Evolutionary conservation across 2,888 invertebrate species (phyloP).

Genomic region (Mythimna pallens): DNA sequence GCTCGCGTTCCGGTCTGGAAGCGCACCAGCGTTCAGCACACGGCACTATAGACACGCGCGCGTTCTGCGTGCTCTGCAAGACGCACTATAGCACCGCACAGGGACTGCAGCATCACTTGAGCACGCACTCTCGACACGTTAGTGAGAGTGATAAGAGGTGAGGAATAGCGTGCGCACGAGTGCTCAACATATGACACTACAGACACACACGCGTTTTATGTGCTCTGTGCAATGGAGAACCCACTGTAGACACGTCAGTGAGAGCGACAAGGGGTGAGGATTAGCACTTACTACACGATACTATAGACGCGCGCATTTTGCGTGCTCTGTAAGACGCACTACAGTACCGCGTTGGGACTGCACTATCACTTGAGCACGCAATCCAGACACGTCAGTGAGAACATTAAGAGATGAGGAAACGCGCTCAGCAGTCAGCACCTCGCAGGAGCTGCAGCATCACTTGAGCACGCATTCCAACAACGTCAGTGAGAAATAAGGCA

Average conservation of each 20-base stretch:
- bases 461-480: slow-evolving; percentile 76
- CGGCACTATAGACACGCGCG: slow-evolving; percentile 34
- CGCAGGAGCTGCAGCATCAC: slow-evolving; percentile 71
- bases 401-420: slow-evolving; percentile 72
- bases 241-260: slow-evolving; percentile 74
- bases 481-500: slow-evolving; percentile 66
- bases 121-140: slow-evolving; percentile 75
- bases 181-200: slow-evolving; percentile 52
- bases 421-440: slow-evolving; percentile 42
- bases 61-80: slow-evolving; percentile 69
- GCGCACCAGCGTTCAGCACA: slow-evolving; percentile 66
- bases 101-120: slow-evolving; percentile 73
- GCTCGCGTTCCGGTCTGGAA: slow-evolving; percentile 70
- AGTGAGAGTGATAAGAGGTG: slow-evolving; percentile 72
- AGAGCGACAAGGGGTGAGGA: slow-evolving; percentile 58
- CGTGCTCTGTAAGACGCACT: slow-evolving; percentile 69
- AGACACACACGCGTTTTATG: slow-evolving; percentile 66
- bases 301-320: slow-evolving; percentile 71
- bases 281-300: too few relatives aligned
- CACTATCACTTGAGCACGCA: slow-evolving; percentile 75
- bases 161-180: slow-evolving; percentile 54
- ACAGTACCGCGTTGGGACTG: slow-evolving; percentile 66
- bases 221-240: slow-evolving; percentile 72
- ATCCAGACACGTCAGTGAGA: slow-evolving; percentile 71
- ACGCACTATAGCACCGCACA: slow-evolving; percentile 70